These are phyloP conservation scores for Mycalesis mineus DNA, from an alignment of 2,888 invertebrate species.

Conservation along the genomic window DNA sequence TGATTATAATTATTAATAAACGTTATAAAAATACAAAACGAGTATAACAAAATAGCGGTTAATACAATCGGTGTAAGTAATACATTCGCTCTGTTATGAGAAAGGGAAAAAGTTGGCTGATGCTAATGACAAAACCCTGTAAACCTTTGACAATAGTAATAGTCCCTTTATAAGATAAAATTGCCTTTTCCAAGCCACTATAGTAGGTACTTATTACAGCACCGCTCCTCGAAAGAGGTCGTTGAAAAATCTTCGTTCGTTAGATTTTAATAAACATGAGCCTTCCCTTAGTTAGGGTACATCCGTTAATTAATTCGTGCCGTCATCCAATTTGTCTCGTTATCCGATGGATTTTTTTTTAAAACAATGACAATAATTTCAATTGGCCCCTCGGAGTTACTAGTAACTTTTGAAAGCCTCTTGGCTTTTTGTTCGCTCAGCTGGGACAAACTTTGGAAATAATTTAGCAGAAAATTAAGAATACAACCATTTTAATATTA, in stretches of 20 bases:
- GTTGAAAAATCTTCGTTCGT: neutral
- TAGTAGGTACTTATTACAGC: neutral
- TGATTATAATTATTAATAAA: too few relatives aligned
- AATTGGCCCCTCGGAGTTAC: neutral
- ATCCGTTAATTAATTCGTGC: neutral
- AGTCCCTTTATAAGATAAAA: too few relatives aligned
- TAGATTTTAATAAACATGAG: neutral
- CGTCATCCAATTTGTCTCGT: neutral
- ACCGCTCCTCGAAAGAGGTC: neutral
- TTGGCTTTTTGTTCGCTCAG: constrained; percentile 11
- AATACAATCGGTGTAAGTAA: too few relatives aligned
- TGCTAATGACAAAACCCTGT: too few relatives aligned
- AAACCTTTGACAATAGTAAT: too few relatives aligned
- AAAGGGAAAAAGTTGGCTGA: too few relatives aligned
- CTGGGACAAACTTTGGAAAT: constrained; percentile 18
- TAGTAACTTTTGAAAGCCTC: constrained; percentile 9
- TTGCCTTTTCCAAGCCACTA: too few relatives aligned
- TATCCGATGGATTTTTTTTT: neutral
- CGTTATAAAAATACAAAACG: too few relatives aligned
- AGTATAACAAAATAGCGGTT: too few relatives aligned
- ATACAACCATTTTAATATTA: constrained; percentile 23
- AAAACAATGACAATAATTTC: neutral
- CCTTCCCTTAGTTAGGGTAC: neutral
- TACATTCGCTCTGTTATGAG: too few relatives aligned
- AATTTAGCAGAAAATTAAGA: constrained; percentile 18